Base-by-base conservation (phyloP, 2,888 invertebrate species). In the Andricus curvator region DNA sequence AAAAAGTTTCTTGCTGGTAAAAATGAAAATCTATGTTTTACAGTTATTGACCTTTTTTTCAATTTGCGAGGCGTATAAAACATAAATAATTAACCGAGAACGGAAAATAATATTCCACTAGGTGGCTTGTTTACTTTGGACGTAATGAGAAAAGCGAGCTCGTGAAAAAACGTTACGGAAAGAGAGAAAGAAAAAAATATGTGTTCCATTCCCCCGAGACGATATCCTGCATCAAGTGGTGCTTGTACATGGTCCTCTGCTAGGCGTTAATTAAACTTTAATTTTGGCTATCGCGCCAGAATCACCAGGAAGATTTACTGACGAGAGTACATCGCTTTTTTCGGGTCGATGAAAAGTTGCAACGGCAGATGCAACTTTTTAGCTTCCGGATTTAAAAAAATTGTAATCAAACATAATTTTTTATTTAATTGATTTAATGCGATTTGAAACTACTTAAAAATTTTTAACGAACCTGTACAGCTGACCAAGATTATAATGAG, bases 401-500 rank as follows among this genome's bases (percentile, higher is more conserved):
- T 22, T 8, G 1, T 4, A 22, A 22, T 60, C 1, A 11, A 60
- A 60, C 4, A 60, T 22, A 60, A 22, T 22, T n/a, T n/a, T 3
- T 60, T 22, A 60, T 22, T 11, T 11, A n/a, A 22, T 22, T 22
- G 4, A 11, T 60, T 60, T n/a, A 20, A n/a, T 20, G 9, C 4
- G n/a, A n/a, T n/a, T 60, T 22, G 22, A 22, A 11, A 11, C 0
- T 22, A 22, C 11, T 22, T 60, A 11, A 3, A n/a, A n/a, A 68
- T 64, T 25, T 2, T 8, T 22, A n/a, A 79, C 94, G 94, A 93
- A 96, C 97, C 97, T 96, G 93, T 96, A 97, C 56, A 97, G 94
- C 91, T 96, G 96, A 29, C 96, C 97, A 78, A 97, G 94, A 93
- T 97, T 97, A 92, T 96, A 97, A 91, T 97, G 96, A 48, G 97